A percentile compares a stretch with the other conserved stretches of the same genome.
phyloP scores from a whole-genome alignment of 2,797 vertebrate species.

The Tragelaphus eurycerus region DNA sequence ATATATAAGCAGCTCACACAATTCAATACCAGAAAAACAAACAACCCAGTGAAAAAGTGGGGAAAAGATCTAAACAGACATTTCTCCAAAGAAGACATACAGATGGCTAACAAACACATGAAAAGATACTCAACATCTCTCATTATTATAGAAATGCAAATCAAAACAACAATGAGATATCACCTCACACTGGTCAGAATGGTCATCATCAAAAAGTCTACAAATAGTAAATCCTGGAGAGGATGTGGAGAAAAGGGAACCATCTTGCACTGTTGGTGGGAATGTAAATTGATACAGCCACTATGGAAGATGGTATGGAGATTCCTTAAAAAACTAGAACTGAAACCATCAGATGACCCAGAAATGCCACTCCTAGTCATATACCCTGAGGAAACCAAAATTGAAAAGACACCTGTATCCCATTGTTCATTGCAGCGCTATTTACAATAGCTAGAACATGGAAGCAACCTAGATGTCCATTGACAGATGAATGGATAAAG shows the following conservation, averaged over 20 bases:
- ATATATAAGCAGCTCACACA: not conserved
- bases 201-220: not conserved
- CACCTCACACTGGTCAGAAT: not conserved
- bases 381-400: not conserved
- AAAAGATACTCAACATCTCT: not conserved
- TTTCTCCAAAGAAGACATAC: not conserved
- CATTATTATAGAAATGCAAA: not conserved
- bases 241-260: not conserved
- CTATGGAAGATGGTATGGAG: not conserved
- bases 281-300: not conserved
- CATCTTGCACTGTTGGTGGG: not conserved
- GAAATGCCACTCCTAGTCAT: not conserved
- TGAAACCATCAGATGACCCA: not conserved
- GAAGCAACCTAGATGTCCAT: not conserved
- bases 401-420: not conserved
- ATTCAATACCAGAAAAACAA: not conserved
- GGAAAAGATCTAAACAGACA: not conserved
- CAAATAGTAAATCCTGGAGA: not conserved
- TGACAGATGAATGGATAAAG: not conserved
- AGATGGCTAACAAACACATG: not conserved
- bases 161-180: not conserved
- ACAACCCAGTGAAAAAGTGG: not conserved
- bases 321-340: not conserved
- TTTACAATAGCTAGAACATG: not conserved
- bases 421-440: not conserved